Conservation (phyloP, 35 echinoderm and acorn worm genomes). For the Heliocidaris tuberculata region DNA sequence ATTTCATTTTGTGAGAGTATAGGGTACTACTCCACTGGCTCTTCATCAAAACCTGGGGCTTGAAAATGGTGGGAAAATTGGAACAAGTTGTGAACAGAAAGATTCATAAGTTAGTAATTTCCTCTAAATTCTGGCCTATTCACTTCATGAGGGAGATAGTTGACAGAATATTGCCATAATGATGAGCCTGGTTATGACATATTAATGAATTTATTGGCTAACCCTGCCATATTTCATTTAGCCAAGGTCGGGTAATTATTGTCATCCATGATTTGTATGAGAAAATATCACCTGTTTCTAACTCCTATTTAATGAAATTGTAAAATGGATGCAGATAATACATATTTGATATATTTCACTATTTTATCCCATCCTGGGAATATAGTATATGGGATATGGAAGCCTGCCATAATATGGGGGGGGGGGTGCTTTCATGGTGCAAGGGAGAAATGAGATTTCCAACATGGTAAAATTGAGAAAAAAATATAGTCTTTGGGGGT, state of each 20-base stretch:
- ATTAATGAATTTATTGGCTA: not conserved
- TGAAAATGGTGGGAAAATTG: not conserved
- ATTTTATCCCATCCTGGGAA: not conserved
- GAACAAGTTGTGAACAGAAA: not conserved
- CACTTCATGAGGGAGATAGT: not conserved
- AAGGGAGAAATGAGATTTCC: too few relatives aligned
- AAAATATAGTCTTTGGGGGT: too few relatives aligned
- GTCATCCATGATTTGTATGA: not conserved
- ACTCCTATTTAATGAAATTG: not conserved
- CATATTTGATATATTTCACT: not conserved
- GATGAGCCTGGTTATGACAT: not conserved
- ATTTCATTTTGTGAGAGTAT: not conserved
- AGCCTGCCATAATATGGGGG: not conserved
- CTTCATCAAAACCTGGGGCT: not conserved
- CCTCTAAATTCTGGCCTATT: not conserved
- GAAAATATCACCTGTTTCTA: conserved; percentile 12
- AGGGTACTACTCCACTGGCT: not conserved
- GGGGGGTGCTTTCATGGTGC: too few relatives aligned
- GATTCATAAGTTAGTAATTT: not conserved
- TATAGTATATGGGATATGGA: not conserved
- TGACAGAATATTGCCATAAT: not conserved
- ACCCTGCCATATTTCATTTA: not conserved
- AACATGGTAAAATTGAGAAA: too few relatives aligned
- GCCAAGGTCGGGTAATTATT: not conserved
- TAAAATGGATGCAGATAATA: not conserved